These are phyloP conservation scores for Vultur gryphus DNA, from an alignment of 2,797 vertebrate species.

Conservation along the genomic window DNA sequence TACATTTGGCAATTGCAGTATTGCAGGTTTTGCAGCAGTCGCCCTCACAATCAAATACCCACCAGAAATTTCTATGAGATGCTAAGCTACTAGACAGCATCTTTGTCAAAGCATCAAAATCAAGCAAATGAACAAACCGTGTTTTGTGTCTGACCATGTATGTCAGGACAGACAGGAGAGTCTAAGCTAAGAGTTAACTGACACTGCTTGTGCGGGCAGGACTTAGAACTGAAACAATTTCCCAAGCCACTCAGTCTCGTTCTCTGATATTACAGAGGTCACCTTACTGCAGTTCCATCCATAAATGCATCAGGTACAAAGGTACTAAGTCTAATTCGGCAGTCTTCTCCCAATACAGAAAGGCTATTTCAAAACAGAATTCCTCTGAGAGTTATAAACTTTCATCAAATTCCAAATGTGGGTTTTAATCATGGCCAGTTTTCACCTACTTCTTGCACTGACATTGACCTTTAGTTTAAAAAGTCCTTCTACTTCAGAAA, in stretches of 20 bases:
- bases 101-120: neutral
- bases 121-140: neutral
- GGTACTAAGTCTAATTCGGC: neutral
- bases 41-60: neutral
- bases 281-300: neutral
- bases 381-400: neutral
- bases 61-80: neutral
- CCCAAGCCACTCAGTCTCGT: neutral
- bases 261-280: neutral
- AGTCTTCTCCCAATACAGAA: neutral
- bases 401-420: neutral
- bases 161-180: neutral
- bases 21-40: neutral
- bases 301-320: neutral
- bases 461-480: neutral
- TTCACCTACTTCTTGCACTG: neutral
- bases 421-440: neutral
- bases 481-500: neutral
- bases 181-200: neutral
- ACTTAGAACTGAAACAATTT: neutral
- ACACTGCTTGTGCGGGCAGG: neutral
- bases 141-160: neutral
- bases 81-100: neutral
- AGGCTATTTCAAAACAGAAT: neutral
- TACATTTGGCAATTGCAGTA: neutral